phyloP scores from a whole-genome alignment of 2,113 vertebrate genomes.

The Anser brachyrhynchus region DNA sequence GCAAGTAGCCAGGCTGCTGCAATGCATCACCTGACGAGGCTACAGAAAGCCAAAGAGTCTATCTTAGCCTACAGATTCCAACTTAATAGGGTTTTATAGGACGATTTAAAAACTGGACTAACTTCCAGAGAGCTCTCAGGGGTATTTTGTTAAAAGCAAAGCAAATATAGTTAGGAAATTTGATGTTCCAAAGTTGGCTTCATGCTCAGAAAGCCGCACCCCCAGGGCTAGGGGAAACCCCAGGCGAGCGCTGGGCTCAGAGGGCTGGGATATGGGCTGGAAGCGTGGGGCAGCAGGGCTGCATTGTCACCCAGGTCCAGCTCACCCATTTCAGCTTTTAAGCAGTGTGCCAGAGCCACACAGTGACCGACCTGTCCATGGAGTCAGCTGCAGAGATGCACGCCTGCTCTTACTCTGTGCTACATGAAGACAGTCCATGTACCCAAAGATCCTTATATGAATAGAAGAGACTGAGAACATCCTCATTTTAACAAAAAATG shows the following conservation, averaged over 20 bases:
- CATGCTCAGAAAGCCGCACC: background rate
- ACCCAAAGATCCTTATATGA: background rate
- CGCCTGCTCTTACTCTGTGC: background rate
- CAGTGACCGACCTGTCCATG: background rate
- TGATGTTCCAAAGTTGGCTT: background rate
- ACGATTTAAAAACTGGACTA: background rate
- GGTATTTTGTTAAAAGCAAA: background rate
- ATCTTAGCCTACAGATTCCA: background rate
- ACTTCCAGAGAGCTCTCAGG: background rate
- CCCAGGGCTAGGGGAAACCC: background rate
- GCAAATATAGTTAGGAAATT: background rate
- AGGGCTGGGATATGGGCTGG: background rate
- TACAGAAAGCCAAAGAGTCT: background rate
- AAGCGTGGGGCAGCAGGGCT: background rate
- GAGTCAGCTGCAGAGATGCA: background rate
- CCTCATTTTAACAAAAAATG: background rate
- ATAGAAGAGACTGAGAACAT: background rate
- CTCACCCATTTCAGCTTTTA: background rate
- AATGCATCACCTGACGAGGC: background rate
- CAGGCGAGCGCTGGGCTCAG: background rate
- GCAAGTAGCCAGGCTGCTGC: background rate
- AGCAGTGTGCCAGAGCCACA: background rate
- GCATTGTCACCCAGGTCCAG: background rate
- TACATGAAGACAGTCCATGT: background rate
- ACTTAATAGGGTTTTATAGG: background rate